A percentile compares a stretch with the other conserved stretches of the same genome.
phyloP scores from a whole-genome alignment of 1,140 invertebrate genomes.

The Drosophila pachea region DNA sequence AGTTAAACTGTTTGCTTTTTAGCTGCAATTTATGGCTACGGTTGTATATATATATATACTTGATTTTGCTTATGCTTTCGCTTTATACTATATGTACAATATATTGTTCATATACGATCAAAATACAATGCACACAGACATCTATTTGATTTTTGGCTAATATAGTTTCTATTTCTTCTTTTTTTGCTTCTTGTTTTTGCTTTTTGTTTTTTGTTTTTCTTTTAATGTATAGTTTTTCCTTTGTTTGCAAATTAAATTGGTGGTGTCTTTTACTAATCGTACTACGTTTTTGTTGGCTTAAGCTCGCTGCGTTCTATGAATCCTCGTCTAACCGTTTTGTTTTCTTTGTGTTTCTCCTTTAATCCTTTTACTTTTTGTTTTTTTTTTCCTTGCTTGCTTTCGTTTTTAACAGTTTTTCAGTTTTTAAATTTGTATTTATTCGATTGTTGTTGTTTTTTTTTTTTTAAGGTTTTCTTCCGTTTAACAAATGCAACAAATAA shows the following conservation, averaged over 20 bases:
- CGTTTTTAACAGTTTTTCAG: no score
- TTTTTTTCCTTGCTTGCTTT: no score
- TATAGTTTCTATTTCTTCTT: not conserved
- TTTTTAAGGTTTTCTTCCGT: slow-evolving; percentile 22
- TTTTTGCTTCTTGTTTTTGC: slow-evolving; percentile 6
- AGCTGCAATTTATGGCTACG: slow-evolving; percentile 32
- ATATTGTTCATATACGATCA: slow-evolving; percentile 56
- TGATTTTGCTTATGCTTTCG: slow-evolving; percentile 44
- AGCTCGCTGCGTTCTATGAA: slow-evolving; percentile 50
- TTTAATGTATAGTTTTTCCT: slow-evolving; percentile 24
- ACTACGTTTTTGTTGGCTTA: slow-evolving; percentile 68
- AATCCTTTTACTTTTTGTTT: not conserved
- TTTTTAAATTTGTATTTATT: no score
- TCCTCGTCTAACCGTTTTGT: slow-evolving; percentile 10
- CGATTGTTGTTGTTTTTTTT: slow-evolving; percentile 32
- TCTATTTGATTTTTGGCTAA: slow-evolving; percentile 66
- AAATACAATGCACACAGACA: slow-evolving; percentile 54
- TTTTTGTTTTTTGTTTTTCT: slow-evolving; percentile 30
- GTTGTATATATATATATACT: slow-evolving; percentile 59
- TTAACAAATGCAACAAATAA: slow-evolving; percentile 70
- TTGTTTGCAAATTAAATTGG: slow-evolving; percentile 68
- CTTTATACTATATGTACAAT: slow-evolving; percentile 43
- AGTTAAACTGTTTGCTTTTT: slow-evolving; percentile 37
- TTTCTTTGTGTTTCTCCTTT: no score
- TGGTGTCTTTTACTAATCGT: slow-evolving; percentile 75